Evolutionary conservation across 2,888 invertebrate species (phyloP), one percentile per base, ranked within the genome.

Genomic region (Drosophila demipolita): DNA sequence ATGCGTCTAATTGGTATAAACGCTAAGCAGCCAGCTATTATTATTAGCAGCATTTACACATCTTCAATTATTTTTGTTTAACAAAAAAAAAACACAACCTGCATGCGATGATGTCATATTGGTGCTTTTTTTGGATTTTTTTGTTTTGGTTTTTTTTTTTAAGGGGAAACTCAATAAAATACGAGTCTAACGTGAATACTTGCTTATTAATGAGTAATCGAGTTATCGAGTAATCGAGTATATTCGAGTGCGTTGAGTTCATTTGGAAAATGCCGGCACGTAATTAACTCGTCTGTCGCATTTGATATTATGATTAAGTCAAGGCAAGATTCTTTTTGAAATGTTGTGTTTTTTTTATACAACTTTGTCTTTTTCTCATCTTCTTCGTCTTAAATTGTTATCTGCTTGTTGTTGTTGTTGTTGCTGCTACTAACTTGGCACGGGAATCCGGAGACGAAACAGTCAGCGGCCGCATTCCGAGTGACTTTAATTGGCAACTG

Each of bases 221-320:
- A 50, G 42, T 38, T 26, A 42, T 38, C 36, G 48, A 33, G 26
- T n/a, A n/a, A 55, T n/a, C 38, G 66, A 67, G 35, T 66, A 52
- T 50, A 20, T 40, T 23, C 35, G 12, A 38, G 54, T 26, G 23
- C 36, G 59, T 68, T 50, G 59, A 65, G 62, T 67, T 69, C 12
- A 11, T 59, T 63, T 58, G 58, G 55, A 58, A 59, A 58, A 63
- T 60, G 75, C 72, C 71, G 68, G 82, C 74, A 85, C 88, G 80
- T 77, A 73, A 66, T 64, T 72, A 72, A 59, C 29, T 26, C 26
- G 65, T 40, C 12, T 23, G 35, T 64, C 33, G 49, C 62, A 55
- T 59, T 61, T 59, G 54, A 68, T 63, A 59, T 74, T 59, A 58
- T 68, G 54, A 74, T 69, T 38, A 55, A 65, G 61, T 75, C 80